A percentile compares a stretch with the other conserved stretches of the same genome.
Conservation (phyloP, 1,140 invertebrate species). For the Liolophura sinensis region DNA sequence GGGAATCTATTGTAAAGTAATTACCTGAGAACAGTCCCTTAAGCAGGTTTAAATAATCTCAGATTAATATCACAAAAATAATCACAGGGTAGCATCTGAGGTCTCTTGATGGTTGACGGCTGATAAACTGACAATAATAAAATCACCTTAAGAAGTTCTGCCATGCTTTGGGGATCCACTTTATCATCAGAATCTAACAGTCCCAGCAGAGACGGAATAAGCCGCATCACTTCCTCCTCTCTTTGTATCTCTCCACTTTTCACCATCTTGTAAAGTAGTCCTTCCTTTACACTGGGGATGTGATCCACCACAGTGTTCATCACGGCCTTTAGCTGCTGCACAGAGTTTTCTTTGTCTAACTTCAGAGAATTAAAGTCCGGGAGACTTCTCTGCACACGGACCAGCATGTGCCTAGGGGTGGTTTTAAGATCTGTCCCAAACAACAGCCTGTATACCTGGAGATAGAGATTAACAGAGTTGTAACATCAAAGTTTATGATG, state of each 20-base stretch:
- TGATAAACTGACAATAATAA: not conserved
- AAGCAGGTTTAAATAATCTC: no score
- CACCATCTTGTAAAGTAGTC: constrained; percentile 20
- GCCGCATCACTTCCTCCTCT: constrained; percentile 9
- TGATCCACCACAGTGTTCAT: constrained; percentile 5
- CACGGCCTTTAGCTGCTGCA: constrained; percentile 11
- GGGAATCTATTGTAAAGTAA: no score
- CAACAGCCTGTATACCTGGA: constrained; percentile 33
- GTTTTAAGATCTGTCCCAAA: constrained; percentile 25
- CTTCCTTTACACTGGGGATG: not conserved
- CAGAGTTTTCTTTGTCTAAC: constrained; percentile 13
- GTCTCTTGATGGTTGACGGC: no score
- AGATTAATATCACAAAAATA: not conserved
- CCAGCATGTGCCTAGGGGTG: not conserved
- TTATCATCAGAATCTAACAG: constrained; percentile 2
- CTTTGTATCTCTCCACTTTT: constrained; percentile 12
- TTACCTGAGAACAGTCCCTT: no score
- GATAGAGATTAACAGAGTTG: no score
- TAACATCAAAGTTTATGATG: no score
- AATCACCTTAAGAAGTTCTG: constrained; percentile 19
- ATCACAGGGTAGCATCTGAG: not conserved
- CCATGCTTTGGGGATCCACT: constrained; percentile 13
- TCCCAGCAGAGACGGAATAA: constrained; percentile 16
- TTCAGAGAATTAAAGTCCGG: not conserved
- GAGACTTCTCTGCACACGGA: constrained; percentile 10